Evolutionary conservation across 2,888 invertebrate genomes (phyloP).

Genomic region (Tridacna crocea): DNA sequence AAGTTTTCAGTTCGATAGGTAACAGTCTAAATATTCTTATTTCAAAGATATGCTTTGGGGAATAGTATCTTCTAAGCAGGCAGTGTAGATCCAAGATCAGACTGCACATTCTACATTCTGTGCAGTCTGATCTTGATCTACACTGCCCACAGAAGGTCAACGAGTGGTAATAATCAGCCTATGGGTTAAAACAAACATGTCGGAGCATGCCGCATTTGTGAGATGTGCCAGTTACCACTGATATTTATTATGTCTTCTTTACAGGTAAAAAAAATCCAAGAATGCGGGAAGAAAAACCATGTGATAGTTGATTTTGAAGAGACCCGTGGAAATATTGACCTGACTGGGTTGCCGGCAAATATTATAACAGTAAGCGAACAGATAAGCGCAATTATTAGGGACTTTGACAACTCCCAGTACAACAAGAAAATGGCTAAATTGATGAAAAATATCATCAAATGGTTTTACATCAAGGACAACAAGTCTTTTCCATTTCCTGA

Average conservation of each 20-base stretch:
- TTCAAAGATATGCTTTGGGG: no score
- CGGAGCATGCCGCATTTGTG: not conserved
- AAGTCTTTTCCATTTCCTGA: conserved; percentile 27
- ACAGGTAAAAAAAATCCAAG: conserved; percentile 41
- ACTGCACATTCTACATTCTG: no score
- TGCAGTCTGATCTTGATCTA: no score
- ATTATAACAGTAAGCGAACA: conserved; percentile 22
- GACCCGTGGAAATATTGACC: conserved; percentile 14
- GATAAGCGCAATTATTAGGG: conserved; percentile 19
- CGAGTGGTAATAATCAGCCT: no score
- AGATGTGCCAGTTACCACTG: not conserved
- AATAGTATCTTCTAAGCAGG: no score
- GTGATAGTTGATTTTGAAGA: conserved; percentile 30
- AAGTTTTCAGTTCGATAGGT: no score
- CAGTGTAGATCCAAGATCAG: no score
- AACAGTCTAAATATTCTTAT: no score
- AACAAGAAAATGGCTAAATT: conserved; percentile 28
- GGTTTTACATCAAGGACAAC: conserved; percentile 41
- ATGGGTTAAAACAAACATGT: no score
- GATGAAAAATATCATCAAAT: conserved; percentile 30
- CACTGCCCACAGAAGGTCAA: no score
- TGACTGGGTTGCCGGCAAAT: conserved; percentile 29
- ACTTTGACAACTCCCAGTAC: conserved; percentile 14
- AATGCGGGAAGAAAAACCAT: conserved; percentile 33
- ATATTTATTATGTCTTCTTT: not conserved